These are phyloP conservation scores for Paelopatides confundens DNA, from an alignment of 53 echinoderm and acorn worm species.

Conservation along the genomic window DNA sequence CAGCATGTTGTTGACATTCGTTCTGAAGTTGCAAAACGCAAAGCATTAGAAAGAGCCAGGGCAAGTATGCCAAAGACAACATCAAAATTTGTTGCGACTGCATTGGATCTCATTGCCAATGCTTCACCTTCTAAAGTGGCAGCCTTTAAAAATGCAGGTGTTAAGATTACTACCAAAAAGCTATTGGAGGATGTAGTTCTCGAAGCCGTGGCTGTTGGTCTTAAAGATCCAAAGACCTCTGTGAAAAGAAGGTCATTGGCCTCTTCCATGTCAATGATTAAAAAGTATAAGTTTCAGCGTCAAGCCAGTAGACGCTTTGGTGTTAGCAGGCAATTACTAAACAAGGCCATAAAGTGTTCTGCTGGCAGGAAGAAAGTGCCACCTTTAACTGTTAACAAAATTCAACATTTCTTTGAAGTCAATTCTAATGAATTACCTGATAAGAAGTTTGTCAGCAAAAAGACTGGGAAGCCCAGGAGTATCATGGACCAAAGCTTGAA, in stretches of 20 bases:
- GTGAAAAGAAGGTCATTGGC: not conserved
- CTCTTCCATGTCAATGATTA: not conserved
- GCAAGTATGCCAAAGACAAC: conserved; percentile 16
- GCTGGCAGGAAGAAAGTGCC: conserved; percentile 43
- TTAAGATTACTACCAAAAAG: too few relatives aligned
- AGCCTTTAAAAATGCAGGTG: conserved; percentile 34
- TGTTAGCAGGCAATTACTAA: conserved; percentile 48
- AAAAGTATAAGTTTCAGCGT: conserved; percentile 23
- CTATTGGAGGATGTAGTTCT: not conserved
- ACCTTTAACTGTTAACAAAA: not conserved
- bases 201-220: not conserved
- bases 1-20: conserved; percentile 22
- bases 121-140: conserved; percentile 41
- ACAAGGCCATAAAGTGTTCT: conserved; percentile 3
- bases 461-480: conserved; percentile 23
- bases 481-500: conserved; percentile 28
- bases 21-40: conserved; percentile 17
- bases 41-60: conserved; percentile 32
- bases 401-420: conserved; percentile 53
- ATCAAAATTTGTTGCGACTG: conserved; percentile 3
- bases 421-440: conserved; percentile 63
- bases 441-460: conserved; percentile 72
- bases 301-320: conserved; percentile 23
- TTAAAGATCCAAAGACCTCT: not conserved
- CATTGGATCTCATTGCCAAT: not conserved